Percentiles rank a stretch among this genome's conserved stretches.
These are phyloP conservation scores for Cynodonichthys magdalenae DNA, from an alignment of 2,797 vertebrate genomes.

Conservation along the genomic window DNA sequence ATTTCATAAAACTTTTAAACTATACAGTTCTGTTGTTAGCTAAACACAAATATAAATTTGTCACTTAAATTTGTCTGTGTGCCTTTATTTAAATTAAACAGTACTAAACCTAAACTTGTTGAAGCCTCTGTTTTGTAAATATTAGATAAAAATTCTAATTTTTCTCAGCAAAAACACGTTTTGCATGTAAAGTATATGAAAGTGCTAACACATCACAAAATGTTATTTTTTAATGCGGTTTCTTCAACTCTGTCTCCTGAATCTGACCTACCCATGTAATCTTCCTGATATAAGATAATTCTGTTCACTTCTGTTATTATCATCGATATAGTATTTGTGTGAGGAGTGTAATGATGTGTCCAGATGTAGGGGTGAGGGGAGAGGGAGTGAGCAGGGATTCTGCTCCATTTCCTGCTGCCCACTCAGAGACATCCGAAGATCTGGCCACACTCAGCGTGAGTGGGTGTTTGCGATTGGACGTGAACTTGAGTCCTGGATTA, in stretches of 20 bases:
- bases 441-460: constrained; percentile 12
- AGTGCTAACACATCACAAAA: background rate
- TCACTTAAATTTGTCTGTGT: background rate
- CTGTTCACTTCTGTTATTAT: constrained; percentile 34
- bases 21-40: background rate
- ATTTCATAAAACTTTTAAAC: too few species aligned
- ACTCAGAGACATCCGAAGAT: constrained; percentile 32
- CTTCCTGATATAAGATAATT: constrained; percentile 36
- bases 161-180: background rate
- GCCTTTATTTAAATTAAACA: background rate
- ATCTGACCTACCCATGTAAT: constrained; percentile 41
- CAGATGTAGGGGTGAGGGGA: constrained; percentile 48
- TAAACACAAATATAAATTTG: background rate
- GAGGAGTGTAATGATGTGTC: constrained; percentile 33
- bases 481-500: constrained; percentile 1
- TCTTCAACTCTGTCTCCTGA: constrained; percentile 15
- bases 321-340: constrained; percentile 47
- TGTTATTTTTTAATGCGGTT: background rate
- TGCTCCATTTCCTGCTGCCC: constrained; percentile 25
- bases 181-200: background rate
- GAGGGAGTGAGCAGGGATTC: constrained; percentile 23
- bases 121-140: too few species aligned
- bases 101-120: background rate
- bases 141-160: background rate
- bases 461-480: constrained; percentile 13